phyloP scores from a whole-genome alignment of 2,888 invertebrate genomes.

The Catocala nupta region DNA sequence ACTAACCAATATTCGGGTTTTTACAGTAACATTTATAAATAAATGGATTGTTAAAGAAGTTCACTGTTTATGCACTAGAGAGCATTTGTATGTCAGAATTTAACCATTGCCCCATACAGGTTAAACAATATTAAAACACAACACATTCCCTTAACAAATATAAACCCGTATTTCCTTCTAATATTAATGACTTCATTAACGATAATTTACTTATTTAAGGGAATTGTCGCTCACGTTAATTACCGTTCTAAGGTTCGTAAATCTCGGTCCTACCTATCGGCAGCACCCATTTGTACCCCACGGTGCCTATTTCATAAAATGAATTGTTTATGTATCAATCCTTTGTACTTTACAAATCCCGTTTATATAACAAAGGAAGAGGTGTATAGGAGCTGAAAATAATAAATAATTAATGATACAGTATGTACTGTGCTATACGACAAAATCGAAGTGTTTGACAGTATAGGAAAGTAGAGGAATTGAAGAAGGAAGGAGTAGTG shows the following conservation, averaged over 20 bases:
- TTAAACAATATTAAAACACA: background rate
- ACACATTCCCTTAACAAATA: slow-evolving; percentile 29
- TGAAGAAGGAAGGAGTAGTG: too few species aligned
- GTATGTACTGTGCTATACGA: too few species aligned
- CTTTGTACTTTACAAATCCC: background rate
- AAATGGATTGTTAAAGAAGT: too few species aligned
- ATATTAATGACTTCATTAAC: slow-evolving; percentile 50
- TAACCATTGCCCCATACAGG: background rate
- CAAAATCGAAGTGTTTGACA: too few species aligned
- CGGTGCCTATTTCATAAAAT: slow-evolving; percentile 30
- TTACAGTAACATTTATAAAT: too few species aligned
- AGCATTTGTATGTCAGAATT: too few species aligned
- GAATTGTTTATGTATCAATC: slow-evolving; percentile 31
- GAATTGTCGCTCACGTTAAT: slow-evolving; percentile 46
- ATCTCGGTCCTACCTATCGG: slow-evolving; percentile 37
- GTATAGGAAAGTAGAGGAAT: too few species aligned
- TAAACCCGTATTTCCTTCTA: slow-evolving; percentile 32
- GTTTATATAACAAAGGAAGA: background rate
- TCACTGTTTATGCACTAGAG: too few species aligned
- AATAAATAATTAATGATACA: background rate
- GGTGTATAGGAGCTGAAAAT: background rate
- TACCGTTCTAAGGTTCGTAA: slow-evolving; percentile 31
- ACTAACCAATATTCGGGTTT: too few species aligned
- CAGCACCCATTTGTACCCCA: slow-evolving; percentile 36
- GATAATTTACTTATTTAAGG: slow-evolving; percentile 45